A percentile compares a stretch with the other conserved stretches of the same genome.
Conservation (phyloP, 2,113 vertebrate species). For the Heptranchias perlo region DNA sequence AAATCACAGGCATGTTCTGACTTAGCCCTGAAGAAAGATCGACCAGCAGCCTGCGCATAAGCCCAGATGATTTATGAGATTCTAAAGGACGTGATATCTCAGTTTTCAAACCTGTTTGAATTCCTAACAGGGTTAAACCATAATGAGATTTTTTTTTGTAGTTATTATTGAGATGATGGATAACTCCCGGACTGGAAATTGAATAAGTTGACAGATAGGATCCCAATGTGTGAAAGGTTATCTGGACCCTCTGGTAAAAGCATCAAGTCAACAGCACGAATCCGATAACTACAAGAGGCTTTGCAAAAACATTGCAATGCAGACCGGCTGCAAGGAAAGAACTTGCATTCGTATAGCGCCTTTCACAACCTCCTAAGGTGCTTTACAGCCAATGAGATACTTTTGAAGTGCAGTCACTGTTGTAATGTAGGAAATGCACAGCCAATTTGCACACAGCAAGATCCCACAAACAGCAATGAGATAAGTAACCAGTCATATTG, state of each 20-base stretch:
- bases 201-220: background rate
- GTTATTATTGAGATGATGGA: background rate
- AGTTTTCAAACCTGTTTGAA: conserved; percentile 30
- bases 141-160: conserved; percentile 8
- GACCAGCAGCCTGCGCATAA: background rate
- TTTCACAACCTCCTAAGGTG: background rate
- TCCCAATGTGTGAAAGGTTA: background rate
- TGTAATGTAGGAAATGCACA: background rate
- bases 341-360: background rate
- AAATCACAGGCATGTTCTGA: conserved; percentile 27
- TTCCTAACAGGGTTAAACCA: background rate
- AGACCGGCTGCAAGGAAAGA: background rate
- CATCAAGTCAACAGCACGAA: background rate
- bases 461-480: background rate
- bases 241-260: background rate
- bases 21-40: background rate
- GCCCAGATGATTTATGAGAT: background rate
- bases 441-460: background rate
- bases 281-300: background rate
- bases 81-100: background rate
- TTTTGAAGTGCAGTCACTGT: background rate
- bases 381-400: background rate
- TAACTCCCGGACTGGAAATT: background rate
- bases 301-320: background rate
- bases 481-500: background rate